Conservation (phyloP, 2,113 vertebrate genomes). For the Oryzias celebensis region DNA sequence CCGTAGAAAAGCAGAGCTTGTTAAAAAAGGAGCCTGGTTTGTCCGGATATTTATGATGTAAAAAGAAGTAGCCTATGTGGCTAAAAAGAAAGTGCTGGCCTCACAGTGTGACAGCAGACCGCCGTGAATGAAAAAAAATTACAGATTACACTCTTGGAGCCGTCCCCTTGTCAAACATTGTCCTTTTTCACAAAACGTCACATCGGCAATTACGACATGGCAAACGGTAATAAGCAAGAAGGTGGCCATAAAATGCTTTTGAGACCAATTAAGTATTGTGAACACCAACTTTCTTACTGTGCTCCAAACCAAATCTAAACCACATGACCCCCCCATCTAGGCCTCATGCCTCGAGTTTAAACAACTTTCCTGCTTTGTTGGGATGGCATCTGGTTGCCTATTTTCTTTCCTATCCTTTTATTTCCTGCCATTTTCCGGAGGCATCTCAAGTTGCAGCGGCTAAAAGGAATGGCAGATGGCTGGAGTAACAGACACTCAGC, state of each 20-base stretch:
- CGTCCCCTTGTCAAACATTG: constrained; percentile 41
- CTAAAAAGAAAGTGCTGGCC: constrained; percentile 29
- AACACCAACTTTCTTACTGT: constrained; percentile 36
- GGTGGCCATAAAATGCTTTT: constrained; percentile 33
- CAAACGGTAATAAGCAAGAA: constrained; percentile 52
- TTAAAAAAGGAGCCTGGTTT: constrained; percentile 25
- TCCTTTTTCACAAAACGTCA: constrained; percentile 32
- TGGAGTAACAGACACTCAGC: constrained; percentile 80
- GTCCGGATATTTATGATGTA: constrained; percentile 31
- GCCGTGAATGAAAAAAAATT: constrained; percentile 58
- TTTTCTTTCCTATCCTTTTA: constrained; percentile 79
- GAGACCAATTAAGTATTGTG: constrained; percentile 56
- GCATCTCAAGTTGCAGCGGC: constrained; percentile 79
- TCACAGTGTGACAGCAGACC: constrained; percentile 48
- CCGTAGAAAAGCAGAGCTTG: constrained; percentile 36
- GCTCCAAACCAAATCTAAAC: constrained; percentile 28
- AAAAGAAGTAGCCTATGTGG: constrained; percentile 31
- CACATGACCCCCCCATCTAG: background rate
- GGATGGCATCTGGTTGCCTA: constrained; percentile 80
- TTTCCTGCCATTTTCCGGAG: constrained; percentile 70
- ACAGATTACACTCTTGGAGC: constrained; percentile 51
- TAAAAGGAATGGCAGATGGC: constrained; percentile 82
- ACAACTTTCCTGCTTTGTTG: constrained; percentile 77
- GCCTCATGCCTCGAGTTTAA: constrained; percentile 69
- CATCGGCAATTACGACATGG: constrained; percentile 47